These are phyloP conservation scores for Anoncus sp. DNA, from an alignment of 2,888 invertebrate species.

Conservation along the genomic window DNA sequence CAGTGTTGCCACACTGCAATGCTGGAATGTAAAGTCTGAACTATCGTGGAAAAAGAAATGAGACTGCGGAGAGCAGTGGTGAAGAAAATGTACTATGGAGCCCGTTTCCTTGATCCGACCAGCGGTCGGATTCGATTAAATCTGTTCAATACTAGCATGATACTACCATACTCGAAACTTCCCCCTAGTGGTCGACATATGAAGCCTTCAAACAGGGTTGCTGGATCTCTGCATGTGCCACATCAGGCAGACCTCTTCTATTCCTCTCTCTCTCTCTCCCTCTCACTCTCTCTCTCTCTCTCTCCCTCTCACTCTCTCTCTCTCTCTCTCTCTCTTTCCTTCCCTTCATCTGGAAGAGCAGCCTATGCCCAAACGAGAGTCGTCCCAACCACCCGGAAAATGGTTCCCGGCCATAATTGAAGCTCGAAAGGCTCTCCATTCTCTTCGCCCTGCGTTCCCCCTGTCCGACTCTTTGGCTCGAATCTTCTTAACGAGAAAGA, in stretches of 20 bases:
- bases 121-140: slow-evolving; percentile 42
- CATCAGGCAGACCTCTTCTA: slow-evolving; percentile 20
- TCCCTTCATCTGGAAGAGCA: slow-evolving; percentile 27
- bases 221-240: slow-evolving; percentile 41
- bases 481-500: slow-evolving; percentile 58
- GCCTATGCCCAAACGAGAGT: slow-evolving; percentile 51
- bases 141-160: slow-evolving; percentile 24
- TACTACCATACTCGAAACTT: slow-evolving; percentile 30
- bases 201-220: slow-evolving; percentile 46
- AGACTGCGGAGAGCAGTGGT: slow-evolving; percentile 15
- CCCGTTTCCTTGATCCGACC: slow-evolving; percentile 36
- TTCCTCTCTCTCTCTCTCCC: slow-evolving; percentile 2
- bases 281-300: slow-evolving; percentile 1
- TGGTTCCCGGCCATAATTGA: slow-evolving; percentile 59
- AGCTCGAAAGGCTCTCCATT: slow-evolving; percentile 27
- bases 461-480: slow-evolving; percentile 31
- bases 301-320: slow-evolving; percentile 9
- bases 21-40: slow-evolving; percentile 33
- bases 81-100: slow-evolving; percentile 34
- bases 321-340: slow-evolving; percentile 1
- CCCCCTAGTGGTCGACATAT: slow-evolving; percentile 23
- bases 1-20: background rate
- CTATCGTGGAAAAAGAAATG: slow-evolving; percentile 27
- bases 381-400: slow-evolving; percentile 60
- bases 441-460: slow-evolving; percentile 19